Evolutionary conservation across 2,797 vertebrate species (phyloP).

Genomic region (Loris lydekkerianus): DNA sequence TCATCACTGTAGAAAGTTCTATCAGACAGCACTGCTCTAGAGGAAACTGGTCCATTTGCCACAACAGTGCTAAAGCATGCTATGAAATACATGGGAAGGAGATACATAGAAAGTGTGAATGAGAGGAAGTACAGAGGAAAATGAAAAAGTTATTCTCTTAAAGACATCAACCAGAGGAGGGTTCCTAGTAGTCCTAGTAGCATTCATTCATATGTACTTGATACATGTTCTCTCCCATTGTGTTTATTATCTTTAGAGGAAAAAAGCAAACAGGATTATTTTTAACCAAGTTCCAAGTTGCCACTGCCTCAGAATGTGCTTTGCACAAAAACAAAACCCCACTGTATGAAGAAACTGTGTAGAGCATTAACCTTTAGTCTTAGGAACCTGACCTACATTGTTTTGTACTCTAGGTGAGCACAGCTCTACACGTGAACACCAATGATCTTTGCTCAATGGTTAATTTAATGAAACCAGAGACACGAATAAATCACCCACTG

Average conservation of each 20-base stretch:
- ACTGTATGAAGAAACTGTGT: background rate
- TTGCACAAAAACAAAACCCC: background rate
- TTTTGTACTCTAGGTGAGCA: background rate
- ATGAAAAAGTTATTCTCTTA: background rate
- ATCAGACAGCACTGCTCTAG: background rate
- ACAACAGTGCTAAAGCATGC: background rate
- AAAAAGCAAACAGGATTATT: too few relatives aligned
- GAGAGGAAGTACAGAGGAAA: background rate
- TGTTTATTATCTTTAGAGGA: too few relatives aligned
- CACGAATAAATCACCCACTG: background rate
- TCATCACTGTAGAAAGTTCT: background rate
- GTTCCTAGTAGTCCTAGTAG: background rate
- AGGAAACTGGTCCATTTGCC: background rate
- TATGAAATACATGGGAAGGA: background rate
- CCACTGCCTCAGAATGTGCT: background rate
- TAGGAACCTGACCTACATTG: background rate
- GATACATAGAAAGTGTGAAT: too few relatives aligned
- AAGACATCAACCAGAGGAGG: constrained; percentile 22
- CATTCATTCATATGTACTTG: background rate
- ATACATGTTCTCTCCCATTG: background rate
- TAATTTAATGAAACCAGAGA: constrained; percentile 6
- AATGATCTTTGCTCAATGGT: constrained; percentile 26
- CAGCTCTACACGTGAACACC: background rate
- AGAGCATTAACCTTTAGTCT: background rate
- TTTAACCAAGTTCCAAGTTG: background rate